These are phyloP conservation scores for Boloria euphrosyne DNA, from an alignment of 2,888 invertebrate genomes.

Conservation along the genomic window DNA sequence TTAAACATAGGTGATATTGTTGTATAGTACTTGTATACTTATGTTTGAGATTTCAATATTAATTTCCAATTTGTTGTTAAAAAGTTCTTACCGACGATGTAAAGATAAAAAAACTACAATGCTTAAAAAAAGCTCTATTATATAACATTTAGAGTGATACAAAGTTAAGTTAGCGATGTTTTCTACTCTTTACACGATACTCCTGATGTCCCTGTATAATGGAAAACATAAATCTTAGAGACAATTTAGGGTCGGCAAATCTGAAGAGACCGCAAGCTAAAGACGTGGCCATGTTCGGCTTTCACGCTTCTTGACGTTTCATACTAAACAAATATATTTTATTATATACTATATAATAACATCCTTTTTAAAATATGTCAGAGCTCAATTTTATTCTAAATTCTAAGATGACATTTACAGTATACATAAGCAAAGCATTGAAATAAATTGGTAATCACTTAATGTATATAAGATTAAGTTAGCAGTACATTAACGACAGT, in stretches of 20 bases:
- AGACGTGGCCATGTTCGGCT: conserved; percentile 61
- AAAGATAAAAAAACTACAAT: too few relatives aligned
- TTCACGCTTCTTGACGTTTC: conserved; percentile 66
- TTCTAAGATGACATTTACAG: too few relatives aligned
- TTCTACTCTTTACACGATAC: conserved; percentile 17
- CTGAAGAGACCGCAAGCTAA: conserved; percentile 55
- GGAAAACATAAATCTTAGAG: conserved; percentile 74
- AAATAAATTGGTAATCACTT: neutral
- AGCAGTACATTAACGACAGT: conserved; percentile 15
- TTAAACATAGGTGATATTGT: too few relatives aligned
- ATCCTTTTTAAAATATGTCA: too few relatives aligned
- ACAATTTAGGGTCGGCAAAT: conserved; percentile 69
- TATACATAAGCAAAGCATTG: too few relatives aligned
- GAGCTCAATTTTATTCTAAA: too few relatives aligned
- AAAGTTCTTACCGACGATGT: too few relatives aligned
- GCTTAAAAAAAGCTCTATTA: too few relatives aligned
- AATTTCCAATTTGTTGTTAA: too few relatives aligned
- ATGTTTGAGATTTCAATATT: too few relatives aligned
- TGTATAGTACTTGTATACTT: too few relatives aligned
- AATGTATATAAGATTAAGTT: neutral
- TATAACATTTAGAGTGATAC: neutral
- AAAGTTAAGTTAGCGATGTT: conserved; percentile 8
- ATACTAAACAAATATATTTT: conserved; percentile 35
- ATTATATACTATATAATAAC: too few relatives aligned
- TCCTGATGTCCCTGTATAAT: conserved; percentile 49